Percentiles rank a stretch among this genome's conserved stretches.
phyloP scores from a whole-genome alignment of 92 coral and sea anemone species.

The Nematostella vectensis region DNA sequence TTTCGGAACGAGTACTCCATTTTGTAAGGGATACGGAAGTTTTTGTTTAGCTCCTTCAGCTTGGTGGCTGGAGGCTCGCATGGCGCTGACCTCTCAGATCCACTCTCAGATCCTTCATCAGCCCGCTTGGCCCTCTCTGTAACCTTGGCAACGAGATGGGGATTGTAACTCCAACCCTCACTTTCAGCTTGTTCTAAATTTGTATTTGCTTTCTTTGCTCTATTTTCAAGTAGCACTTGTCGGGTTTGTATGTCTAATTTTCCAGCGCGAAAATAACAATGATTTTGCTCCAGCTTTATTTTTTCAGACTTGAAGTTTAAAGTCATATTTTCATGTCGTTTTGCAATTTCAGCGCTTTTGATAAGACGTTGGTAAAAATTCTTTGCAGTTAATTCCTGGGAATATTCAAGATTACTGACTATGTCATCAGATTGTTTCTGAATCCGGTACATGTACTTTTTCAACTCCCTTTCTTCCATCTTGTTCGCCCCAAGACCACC shows the following conservation, averaged over 20 bases:
- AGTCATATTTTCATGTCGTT: slow-evolving; percentile 46
- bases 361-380: slow-evolving; percentile 52
- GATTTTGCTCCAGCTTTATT: not conserved
- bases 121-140: not conserved
- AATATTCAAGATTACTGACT: slow-evolving; percentile 44
- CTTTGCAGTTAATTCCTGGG: slow-evolving; percentile 53
- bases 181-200: not conserved
- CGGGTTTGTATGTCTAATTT: not conserved
- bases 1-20: slow-evolving; percentile 55
- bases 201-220: not conserved
- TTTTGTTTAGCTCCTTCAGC: slow-evolving; percentile 56
- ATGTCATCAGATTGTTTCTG: slow-evolving; percentile 45
- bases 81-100: slow-evolving; percentile 8
- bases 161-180: not conserved
- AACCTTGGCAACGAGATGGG: not conserved
- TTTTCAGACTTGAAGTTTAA: slow-evolving; percentile 34
- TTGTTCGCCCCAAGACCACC: slow-evolving; percentile 62
- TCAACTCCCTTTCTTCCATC: slow-evolving; percentile 49
- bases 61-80: slow-evolving; percentile 27
- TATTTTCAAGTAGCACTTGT: not conserved
- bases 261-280: not conserved
- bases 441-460: slow-evolving; percentile 37
- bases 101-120: not conserved
- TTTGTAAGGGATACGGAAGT: slow-evolving; percentile 69
- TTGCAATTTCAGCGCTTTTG: slow-evolving; percentile 62